Conservation (phyloP, 2,113 vertebrate genomes). For the Casuarius casuarius region DNA sequence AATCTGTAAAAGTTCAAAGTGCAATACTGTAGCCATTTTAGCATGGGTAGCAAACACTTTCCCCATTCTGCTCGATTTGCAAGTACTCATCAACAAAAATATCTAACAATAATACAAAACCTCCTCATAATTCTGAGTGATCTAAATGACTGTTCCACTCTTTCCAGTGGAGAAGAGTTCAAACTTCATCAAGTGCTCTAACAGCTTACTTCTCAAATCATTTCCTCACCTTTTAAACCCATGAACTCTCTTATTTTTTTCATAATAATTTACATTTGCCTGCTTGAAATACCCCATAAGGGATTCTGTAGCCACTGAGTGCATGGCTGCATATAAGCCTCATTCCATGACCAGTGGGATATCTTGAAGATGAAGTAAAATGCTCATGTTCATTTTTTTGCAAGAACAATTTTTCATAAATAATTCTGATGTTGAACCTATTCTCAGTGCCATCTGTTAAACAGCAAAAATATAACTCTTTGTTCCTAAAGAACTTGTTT, state of each 20-base stretch:
- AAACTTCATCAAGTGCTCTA: neutral
- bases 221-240: constrained; percentile 11
- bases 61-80: neutral
- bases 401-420: constrained; percentile 16
- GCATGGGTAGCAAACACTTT: neutral
- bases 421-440: constrained; percentile 9
- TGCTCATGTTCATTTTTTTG: neutral
- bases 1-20: neutral
- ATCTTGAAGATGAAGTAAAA: neutral
- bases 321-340: neutral
- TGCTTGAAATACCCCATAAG: constrained; percentile 27
- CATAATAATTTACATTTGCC: neutral
- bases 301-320: neutral
- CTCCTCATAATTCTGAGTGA: neutral
- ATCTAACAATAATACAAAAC: neutral
- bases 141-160: neutral
- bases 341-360: neutral
- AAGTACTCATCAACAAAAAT: neutral
- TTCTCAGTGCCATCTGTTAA: neutral
- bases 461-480: neutral
- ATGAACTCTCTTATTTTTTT: neutral
- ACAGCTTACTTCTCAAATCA: neutral
- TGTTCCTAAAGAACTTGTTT: neutral
- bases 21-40: neutral
- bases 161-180: neutral